A percentile compares a stretch with the other conserved stretches of the same genome.
Conservation (phyloP, 1,140 invertebrate species). For the Drosophila ficusphila region DNA sequence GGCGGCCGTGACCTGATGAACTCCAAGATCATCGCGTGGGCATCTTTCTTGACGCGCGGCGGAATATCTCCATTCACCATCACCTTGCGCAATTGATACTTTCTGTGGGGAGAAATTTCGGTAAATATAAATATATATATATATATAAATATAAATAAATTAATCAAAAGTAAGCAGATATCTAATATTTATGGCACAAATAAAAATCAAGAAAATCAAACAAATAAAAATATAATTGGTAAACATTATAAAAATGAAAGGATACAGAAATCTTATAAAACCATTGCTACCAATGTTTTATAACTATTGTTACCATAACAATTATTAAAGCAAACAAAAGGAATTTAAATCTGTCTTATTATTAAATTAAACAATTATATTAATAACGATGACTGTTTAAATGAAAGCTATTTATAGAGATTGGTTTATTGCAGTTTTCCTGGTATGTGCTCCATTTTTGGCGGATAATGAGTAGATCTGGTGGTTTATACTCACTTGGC, state of each 20-base stretch:
- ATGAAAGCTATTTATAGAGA: not conserved
- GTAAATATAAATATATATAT: not conserved
- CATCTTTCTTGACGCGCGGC: conserved; percentile 94
- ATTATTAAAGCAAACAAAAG: not conserved
- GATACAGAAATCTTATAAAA: too few relatives aligned
- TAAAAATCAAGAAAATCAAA: too few relatives aligned
- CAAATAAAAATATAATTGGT: too few relatives aligned
- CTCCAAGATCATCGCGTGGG: conserved; percentile 96
- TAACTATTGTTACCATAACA: not conserved
- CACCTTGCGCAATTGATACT: conserved; percentile 92
- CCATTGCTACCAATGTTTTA: not conserved
- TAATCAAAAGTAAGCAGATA: too few relatives aligned
- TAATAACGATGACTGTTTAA: not conserved
- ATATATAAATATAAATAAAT: too few relatives aligned
- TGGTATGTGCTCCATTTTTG: not conserved
- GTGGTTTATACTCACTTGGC: conserved; percentile 86
- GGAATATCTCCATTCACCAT: conserved; percentile 93
- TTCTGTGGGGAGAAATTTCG: conserved; percentile 63
- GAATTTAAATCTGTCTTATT: not conserved
- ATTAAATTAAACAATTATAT: not conserved
- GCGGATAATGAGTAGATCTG: not conserved
- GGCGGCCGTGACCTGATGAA: conserved; percentile 98
- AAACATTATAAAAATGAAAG: too few relatives aligned
- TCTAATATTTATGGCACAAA: too few relatives aligned
- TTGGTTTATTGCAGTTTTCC: not conserved